phyloP scores from a whole-genome alignment of 2,888 invertebrate species.

The Drosophila flavopinicola region DNA sequence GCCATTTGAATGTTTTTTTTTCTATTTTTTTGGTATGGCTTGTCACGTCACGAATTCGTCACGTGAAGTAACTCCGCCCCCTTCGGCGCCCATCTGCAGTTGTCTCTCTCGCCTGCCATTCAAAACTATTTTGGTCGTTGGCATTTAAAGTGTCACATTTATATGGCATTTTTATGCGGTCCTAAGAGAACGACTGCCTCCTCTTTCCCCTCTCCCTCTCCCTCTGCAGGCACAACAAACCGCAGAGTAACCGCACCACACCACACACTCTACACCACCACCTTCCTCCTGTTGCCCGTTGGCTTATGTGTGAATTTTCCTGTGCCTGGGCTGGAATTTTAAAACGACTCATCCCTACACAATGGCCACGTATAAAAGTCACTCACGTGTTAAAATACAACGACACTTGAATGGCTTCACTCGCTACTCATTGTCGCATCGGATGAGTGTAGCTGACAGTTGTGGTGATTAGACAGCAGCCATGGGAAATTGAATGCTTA shows the following conservation, averaged over 20 bases:
- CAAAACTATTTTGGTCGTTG: constrained; percentile 78
- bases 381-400: constrained; percentile 74
- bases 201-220: neutral
- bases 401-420: constrained; percentile 59
- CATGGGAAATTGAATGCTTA: constrained; percentile 12
- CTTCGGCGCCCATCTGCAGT: neutral
- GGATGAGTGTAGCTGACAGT: constrained; percentile 43
- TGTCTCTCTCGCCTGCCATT: constrained; percentile 29
- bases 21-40: constrained; percentile 7
- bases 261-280: neutral
- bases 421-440: constrained; percentile 42
- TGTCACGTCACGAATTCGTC: constrained; percentile 77
- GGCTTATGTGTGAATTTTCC: constrained; percentile 60
- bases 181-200: constrained; percentile 36
- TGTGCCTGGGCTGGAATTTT: constrained; percentile 68
- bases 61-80: constrained; percentile 53
- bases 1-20: constrained; percentile 63
- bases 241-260: neutral
- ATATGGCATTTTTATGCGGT: constrained; percentile 77
- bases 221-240: constrained; percentile 2
- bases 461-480: constrained; percentile 42
- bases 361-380: constrained; percentile 65
- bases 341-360: constrained; percentile 53
- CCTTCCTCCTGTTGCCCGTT: constrained; percentile 10
- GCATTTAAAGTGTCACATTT: constrained; percentile 80